phyloP scores from a whole-genome alignment of 2,888 invertebrate species.

The Calameuta pallipes region DNA sequence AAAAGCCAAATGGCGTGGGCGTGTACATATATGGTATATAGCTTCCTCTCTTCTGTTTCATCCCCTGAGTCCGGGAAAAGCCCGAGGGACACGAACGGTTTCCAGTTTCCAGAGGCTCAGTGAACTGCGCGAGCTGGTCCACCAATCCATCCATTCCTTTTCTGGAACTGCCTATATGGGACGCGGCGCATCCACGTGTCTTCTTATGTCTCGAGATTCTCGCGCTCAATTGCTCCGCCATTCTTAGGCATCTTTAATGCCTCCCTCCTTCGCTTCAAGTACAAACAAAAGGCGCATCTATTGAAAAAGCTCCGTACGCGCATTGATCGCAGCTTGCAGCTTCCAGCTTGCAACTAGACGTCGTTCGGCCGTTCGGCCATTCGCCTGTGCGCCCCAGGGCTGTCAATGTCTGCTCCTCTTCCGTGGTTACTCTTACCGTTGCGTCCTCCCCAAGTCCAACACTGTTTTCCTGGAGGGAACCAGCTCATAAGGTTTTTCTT shows the following conservation, averaged over 20 bases:
- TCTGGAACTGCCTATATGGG: too few species aligned
- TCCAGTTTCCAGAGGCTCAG: too few species aligned
- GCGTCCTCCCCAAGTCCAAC: background rate
- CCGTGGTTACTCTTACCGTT: background rate
- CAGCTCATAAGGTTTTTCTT: background rate
- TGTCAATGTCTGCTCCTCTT: background rate
- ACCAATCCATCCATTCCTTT: too few species aligned
- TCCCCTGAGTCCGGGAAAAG: too few species aligned
- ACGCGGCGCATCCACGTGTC: too few species aligned
- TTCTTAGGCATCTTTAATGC: too few species aligned
- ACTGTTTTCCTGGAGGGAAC: background rate
- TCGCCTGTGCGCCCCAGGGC: background rate
- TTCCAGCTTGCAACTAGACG: background rate
- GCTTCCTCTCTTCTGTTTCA: too few species aligned
- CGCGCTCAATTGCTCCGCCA: too few species aligned
- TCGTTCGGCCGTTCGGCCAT: background rate
- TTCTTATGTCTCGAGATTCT: too few species aligned
- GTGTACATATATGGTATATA: background rate
- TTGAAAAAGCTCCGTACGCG: background rate
- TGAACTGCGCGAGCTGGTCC: too few species aligned
- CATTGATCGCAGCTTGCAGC: background rate
- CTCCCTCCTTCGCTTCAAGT: background rate
- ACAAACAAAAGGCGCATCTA: background rate
- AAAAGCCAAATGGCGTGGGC: constrained; percentile 19
- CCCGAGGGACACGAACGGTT: too few species aligned